These are phyloP conservation scores for Caligus rogercresseyi DNA, from an alignment of 1,140 invertebrate species.

Conservation along the genomic window DNA sequence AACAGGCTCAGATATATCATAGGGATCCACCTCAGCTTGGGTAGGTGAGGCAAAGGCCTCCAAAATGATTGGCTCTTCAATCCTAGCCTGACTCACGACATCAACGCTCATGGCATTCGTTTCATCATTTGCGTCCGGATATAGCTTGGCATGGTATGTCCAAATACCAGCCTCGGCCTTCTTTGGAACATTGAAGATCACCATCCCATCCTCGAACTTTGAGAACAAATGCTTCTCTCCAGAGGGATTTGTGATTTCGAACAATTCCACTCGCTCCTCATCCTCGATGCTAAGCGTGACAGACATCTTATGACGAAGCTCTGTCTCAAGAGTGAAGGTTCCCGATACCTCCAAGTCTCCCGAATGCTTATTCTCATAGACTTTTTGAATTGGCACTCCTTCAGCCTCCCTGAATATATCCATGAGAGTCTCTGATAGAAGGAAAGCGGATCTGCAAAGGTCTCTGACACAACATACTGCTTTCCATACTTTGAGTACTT, in stretches of 20 bases:
- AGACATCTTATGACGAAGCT: conserved; percentile 4
- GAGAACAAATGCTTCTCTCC: conserved; percentile 17
- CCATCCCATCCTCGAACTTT: conserved; percentile 19
- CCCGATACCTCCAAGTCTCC: conserved; percentile 13
- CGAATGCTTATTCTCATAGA: conserved; percentile 15
- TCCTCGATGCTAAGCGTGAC: conserved; percentile 16
- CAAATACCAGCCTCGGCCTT: conserved; percentile 7
- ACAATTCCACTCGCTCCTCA: conserved; percentile 13
- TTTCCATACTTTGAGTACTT: background rate
- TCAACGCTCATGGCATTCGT: conserved; percentile 19
- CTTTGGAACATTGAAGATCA: background rate
- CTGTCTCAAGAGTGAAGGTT: conserved; percentile 12
- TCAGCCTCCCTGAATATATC: conserved; percentile 8
- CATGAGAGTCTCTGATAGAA: conserved; percentile 11
- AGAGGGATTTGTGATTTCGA: conserved; percentile 16
- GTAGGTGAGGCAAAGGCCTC: background rate
- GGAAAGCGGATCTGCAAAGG: background rate
- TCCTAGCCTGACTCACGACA: conserved; percentile 10
- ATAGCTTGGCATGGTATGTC: conserved; percentile 19
- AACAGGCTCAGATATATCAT: conserved; percentile 1
- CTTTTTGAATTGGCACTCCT: background rate
- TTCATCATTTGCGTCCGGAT: background rate
- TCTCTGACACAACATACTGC: conserved; percentile 6
- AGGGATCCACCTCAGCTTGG: background rate
- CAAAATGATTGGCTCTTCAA: background rate